phyloP scores from a whole-genome alignment of 2,888 invertebrate species.

The Clepsis dumicolana region DNA sequence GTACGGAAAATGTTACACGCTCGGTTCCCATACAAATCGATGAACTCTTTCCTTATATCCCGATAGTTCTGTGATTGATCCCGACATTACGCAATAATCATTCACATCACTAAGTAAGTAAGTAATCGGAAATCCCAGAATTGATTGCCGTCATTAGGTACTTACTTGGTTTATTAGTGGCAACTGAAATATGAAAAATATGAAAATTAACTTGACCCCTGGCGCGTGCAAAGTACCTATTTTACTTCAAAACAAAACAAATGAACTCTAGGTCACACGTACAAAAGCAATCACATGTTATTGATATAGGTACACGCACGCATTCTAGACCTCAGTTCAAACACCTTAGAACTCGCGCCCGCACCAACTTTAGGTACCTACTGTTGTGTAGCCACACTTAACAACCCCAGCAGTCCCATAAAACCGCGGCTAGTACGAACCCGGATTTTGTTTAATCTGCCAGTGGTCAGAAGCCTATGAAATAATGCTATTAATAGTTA shows the following conservation, averaged over 20 bases:
- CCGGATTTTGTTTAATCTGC: conserved; percentile 14
- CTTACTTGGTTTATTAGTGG: too few species aligned
- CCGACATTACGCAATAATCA: too few species aligned
- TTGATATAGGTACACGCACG: conserved; percentile 16
- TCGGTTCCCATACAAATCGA: too few species aligned
- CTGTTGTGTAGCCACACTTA: not conserved
- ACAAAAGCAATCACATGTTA: conserved; percentile 21
- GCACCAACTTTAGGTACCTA: not conserved
- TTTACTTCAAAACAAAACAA: conserved; percentile 13
- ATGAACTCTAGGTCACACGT: conserved; percentile 16
- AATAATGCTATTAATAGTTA: conserved; percentile 27
- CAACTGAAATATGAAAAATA: not conserved
- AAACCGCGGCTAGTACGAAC: conserved; percentile 6
- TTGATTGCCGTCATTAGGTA: too few species aligned
- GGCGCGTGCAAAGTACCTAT: conserved; percentile 1
- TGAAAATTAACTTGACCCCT: not conserved
- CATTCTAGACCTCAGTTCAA: conserved; percentile 18
- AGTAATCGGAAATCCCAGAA: too few species aligned
- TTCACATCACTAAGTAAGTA: too few species aligned
- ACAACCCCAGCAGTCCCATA: not conserved
- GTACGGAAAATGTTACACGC: too few species aligned
- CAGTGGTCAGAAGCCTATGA: conserved; percentile 7
- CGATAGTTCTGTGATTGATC: too few species aligned
- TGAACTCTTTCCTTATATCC: too few species aligned
- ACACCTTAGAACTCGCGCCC: conserved; percentile 8